Percentiles rank a stretch among this genome's conserved stretches.
Conservation (phyloP, 2,888 invertebrate species). For the Drosophila bunnanda region DNA sequence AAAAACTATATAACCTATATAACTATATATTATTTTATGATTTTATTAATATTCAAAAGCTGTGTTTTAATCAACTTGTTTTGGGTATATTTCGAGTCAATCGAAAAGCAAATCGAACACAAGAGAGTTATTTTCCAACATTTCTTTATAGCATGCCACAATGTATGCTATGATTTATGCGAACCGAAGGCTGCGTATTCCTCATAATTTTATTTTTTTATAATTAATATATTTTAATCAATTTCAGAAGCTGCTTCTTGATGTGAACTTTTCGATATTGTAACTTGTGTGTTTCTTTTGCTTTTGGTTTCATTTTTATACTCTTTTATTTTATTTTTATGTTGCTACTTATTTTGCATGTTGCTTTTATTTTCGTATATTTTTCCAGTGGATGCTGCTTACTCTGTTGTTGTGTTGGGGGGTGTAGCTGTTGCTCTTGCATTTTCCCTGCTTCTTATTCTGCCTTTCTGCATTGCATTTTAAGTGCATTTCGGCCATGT, state of each 20-base stretch:
- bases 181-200: neutral
- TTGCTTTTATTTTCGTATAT: conserved; percentile 28
- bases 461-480: conserved; percentile 58
- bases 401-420: conserved; percentile 24
- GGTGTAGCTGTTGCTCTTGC: conserved; percentile 33
- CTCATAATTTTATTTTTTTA: neutral
- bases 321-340: neutral
- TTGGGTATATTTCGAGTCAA: too few relatives aligned
- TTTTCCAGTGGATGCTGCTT: conserved; percentile 47
- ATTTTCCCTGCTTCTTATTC: conserved; percentile 27
- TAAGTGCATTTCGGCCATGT: conserved; percentile 68
- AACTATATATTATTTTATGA: neutral
- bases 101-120: too few relatives aligned
- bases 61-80: too few relatives aligned
- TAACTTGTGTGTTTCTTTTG: neutral
- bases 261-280: neutral
- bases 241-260: neutral
- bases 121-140: too few relatives aligned
- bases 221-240: neutral
- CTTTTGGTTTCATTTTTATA: neutral
- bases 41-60: too few relatives aligned
- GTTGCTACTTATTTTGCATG: neutral
- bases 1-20: neutral
- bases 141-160: too few relatives aligned
- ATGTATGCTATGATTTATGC: neutral